Evolutionary conservation across 2,888 invertebrate species (phyloP), one percentile per base, ranked within the genome.

Genomic region (Lamproptera curius): DNA sequence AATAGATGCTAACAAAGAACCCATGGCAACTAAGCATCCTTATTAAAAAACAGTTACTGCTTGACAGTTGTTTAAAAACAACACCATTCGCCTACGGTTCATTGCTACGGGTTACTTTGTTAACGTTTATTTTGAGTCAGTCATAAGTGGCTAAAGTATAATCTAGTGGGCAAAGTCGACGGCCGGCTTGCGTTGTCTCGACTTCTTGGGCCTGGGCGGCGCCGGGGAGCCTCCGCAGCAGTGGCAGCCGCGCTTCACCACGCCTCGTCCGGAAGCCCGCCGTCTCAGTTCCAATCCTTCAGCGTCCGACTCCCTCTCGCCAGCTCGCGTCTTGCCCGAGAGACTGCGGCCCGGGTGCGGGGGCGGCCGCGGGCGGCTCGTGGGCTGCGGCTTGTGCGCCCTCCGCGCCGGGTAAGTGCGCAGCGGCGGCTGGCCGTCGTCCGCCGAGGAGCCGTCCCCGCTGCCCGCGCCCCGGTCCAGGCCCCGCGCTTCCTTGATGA

Each of bases 201-300:
- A 65, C 44, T 78, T 76, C 58, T 90, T 89, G 42, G 90, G 83
- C 35, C 88, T 76, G 0, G 84, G 81, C 6, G 90, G 84, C 2
- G 89, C 86, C 0, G 90, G 88, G 0, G 87, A 82, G 5, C 91
- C 91, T 63, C 81, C 89, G 69, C 91, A 92, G 67, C 92, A 91
- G 26, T 89, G 89, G 62, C 91, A 91, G 42, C 89, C 90, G 34
- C 91, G 86, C 57, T 91, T 91, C 1, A 90, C 90, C 8, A 90
- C 89, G 5, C 90, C 91, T 0, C 91, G 74, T 0, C 80, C 80
- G 16, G 64, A 89, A 39, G 73, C 90, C 58, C 67, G 86, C 1
- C 81, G 70, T 23, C 76, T 53, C 3, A 63, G 65, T 16, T 72
- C 77, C 38, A 48, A 35, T 20, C 53, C 57, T 31, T 73, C 70